Base-by-base conservation (phyloP, 2,888 invertebrate species). In the Cactoblastis cactorum region DNA sequence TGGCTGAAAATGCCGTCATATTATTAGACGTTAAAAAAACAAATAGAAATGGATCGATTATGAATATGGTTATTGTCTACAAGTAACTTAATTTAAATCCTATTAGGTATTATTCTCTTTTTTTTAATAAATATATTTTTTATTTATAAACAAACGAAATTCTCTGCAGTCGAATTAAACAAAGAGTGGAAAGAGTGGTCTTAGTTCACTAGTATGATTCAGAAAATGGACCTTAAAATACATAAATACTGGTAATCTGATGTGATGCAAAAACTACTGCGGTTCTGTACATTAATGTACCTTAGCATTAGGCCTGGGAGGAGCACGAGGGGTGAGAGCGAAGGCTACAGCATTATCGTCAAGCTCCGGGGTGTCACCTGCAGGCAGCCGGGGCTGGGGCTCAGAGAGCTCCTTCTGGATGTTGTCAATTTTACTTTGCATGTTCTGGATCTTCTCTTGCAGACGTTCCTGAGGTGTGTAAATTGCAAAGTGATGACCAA, bases 381-480 rank as follows among this genome's bases (percentile, higher is more conserved):
- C 11, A 9, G 54, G 28, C 11, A 46, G 38, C 14, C 50, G 14
- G 49, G 52, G 15, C 48, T 59, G 46, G 14, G 67, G 61, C 2
- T 73, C 76, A 1, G 74, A 71, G 53, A 83, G 61, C 67, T 83
- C 81, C 63, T 80, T 79, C 65, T 80, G 79, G 18, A 83, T 73
- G 57, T 81, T 83, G 62, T 79, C 80, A 39, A 84, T 80, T 11
- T 69, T 80, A 56, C 59, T 65, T 65, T 76, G 77, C 80, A 80
- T 77, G 34, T 60, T 62, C 49, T 66, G 60, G 49, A 82, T 74
- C 53, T 69, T 72, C 24, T 74, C 68, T 48, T 75, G 74, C 14
- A 84, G 69, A 8, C 75, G 73, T 38, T 79, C 82, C 79, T 81
- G 54, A 6, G 12, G n/a, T n/a, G n/a, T n/a, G n/a, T n/a, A 22